Evolutionary conservation across 2,113 vertebrate genomes (phyloP).

Genomic region (Trinectes maculatus): DNA sequence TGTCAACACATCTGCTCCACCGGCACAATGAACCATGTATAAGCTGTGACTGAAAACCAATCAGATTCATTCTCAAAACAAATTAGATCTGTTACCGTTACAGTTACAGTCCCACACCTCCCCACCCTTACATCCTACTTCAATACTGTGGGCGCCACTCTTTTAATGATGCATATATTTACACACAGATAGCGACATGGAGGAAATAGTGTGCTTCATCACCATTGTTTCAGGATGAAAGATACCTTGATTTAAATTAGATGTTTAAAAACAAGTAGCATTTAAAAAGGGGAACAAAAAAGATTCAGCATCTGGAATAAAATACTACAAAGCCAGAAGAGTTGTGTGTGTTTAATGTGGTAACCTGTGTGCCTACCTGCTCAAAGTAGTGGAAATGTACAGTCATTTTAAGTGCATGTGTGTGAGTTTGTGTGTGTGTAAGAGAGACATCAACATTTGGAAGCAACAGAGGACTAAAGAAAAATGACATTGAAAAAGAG

Average conservation of each 20-base stretch:
- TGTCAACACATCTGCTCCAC: no score
- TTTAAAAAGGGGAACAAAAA: conserved; percentile 64
- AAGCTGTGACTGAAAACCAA: no score
- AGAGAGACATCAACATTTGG: conserved; percentile 34
- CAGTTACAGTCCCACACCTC: conserved; percentile 14
- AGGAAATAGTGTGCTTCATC: conserved; percentile 77
- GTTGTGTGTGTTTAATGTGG: conserved; percentile 34
- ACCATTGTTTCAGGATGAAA: conserved; percentile 69
- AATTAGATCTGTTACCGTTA: no score
- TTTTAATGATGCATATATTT: conserved; percentile 71
- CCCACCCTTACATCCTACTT: conserved; percentile 11
- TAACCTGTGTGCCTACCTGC: not conserved
- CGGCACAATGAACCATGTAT: no score
- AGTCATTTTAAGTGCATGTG: conserved; percentile 29
- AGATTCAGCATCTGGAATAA: conserved; percentile 63
- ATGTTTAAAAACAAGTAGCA: conserved; percentile 73
- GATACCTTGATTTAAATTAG: conserved; percentile 76
- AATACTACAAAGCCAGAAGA: conserved; percentile 61
- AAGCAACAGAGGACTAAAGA: conserved; percentile 63
- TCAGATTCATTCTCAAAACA: no score
- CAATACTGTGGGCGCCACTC: conserved; percentile 33
- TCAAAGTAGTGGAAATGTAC: conserved; percentile 17
- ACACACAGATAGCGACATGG: conserved; percentile 71
- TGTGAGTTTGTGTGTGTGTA: conserved; percentile 26
- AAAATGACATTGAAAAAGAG: conserved; percentile 54